A percentile compares a stretch with the other conserved stretches of the same genome.
Conservation (phyloP, 2,888 invertebrate genomes). For the Mythimna loreyi region DNA sequence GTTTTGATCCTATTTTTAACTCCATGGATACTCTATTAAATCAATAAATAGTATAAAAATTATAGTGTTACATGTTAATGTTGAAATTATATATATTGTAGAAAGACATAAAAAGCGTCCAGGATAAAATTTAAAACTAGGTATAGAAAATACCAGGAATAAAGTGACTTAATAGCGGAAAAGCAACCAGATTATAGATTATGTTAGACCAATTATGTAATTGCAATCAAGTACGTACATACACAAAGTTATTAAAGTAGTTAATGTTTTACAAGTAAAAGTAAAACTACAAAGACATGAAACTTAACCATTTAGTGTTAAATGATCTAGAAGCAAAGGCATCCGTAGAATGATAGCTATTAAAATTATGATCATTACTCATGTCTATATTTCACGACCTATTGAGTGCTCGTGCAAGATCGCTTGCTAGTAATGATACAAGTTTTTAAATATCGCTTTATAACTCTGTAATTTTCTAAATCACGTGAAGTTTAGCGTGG, state of each 20-base stretch:
- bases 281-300: slow-evolving; percentile 23
- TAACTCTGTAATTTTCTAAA: slow-evolving; percentile 30
- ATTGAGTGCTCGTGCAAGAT: slow-evolving; percentile 34
- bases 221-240: background rate
- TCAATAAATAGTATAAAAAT: no score
- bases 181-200: background rate
- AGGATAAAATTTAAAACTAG: background rate
- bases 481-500: slow-evolving; percentile 29
- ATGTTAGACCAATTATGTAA: background rate
- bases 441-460: slow-evolving; percentile 31
- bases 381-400: slow-evolving; percentile 41
- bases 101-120: no score
- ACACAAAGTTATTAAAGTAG: background rate
- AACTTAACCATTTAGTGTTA: slow-evolving; percentile 8
- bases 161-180: background rate
- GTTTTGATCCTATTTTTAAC: background rate
- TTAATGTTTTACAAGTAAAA: background rate
- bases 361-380: slow-evolving; percentile 23
- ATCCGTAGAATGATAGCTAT: slow-evolving; percentile 32
- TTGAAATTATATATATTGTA: no score
- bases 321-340: slow-evolving; percentile 32
- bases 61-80: no score
- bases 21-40: no score
- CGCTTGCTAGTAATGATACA: slow-evolving; percentile 32
- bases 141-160: background rate